Conservation (phyloP, 2,797 vertebrate genomes). For the Aeoliscus strigatus region DNA sequence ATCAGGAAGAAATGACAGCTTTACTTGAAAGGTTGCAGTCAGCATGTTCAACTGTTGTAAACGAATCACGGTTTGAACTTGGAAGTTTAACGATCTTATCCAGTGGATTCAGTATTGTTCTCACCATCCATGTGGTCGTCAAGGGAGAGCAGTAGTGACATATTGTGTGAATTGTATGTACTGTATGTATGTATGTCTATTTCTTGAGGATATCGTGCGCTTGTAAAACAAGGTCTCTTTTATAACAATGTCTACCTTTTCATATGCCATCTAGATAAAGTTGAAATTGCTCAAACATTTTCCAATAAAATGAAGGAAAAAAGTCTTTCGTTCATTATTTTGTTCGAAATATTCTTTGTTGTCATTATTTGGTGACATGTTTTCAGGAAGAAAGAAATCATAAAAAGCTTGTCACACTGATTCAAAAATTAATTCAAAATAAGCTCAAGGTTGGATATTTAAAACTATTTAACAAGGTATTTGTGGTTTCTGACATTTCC, state of each 20-base stretch:
- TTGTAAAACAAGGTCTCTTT: conserved; percentile 12
- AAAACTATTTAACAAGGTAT: conserved; percentile 37
- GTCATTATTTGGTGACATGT: no score
- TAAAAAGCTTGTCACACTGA: not conserved
- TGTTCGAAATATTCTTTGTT: not conserved
- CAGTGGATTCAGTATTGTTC: conserved; percentile 9
- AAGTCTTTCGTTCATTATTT: rapidly evolving
- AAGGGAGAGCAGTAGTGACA: conserved; percentile 5
- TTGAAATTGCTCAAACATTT: conserved; percentile 11
- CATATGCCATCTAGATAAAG: conserved; percentile 6
- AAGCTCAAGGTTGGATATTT: not conserved
- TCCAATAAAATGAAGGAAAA: conserved; percentile 30
- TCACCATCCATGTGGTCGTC: conserved; percentile 31
- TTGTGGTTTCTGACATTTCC: conserved; percentile 29
- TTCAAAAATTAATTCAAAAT: not conserved
- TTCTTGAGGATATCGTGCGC: conserved; percentile 2
- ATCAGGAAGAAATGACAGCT: conserved; percentile 1
- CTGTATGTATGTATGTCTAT: not conserved
- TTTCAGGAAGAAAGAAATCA: not conserved
- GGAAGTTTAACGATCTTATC: conserved; percentile 16
- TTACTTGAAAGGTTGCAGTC: conserved; percentile 28
- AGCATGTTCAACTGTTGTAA: conserved; percentile 25
- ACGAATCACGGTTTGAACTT: conserved; percentile 20
- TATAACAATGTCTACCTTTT: conserved; percentile 3
- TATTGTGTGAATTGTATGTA: not conserved